These are phyloP conservation scores for Caranx ignobilis DNA, from an alignment of 2,113 vertebrate genomes.

Conservation along the genomic window DNA sequence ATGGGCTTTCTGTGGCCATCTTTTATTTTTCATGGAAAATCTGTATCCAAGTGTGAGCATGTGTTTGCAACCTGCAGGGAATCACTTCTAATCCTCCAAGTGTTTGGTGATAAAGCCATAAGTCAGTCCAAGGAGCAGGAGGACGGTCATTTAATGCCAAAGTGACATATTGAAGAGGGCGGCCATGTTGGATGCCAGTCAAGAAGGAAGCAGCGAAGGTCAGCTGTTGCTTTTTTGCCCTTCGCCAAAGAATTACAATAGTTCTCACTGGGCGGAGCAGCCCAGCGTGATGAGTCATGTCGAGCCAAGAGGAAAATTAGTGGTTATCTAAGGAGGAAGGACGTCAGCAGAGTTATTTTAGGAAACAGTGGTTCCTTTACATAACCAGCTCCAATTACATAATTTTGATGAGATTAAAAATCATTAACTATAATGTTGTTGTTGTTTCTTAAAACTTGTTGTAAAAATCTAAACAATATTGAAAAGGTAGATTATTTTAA, in stretches of 20 bases:
- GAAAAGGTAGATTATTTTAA: background rate
- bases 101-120: constrained; percentile 16
- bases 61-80: constrained; percentile 27
- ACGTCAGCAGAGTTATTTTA: constrained; percentile 75
- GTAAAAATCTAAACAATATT: background rate
- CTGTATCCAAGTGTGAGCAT: background rate
- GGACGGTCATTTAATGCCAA: constrained; percentile 55
- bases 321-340: constrained; percentile 51
- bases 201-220: constrained; percentile 63
- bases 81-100: constrained; percentile 20
- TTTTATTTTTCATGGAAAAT: constrained; percentile 6
- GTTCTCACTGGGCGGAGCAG: constrained; percentile 56
- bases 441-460: too few relatives aligned
- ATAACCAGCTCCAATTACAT: background rate
- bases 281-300: constrained; percentile 23
- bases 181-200: constrained; percentile 75
- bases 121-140: constrained; percentile 1
- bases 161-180: constrained; percentile 59
- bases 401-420: background rate
- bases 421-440: too few relatives aligned
- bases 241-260: constrained; percentile 70
- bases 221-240: constrained; percentile 61
- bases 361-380: constrained; percentile 67
- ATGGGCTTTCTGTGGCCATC: constrained; percentile 35
- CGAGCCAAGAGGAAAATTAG: constrained; percentile 65